Conservation (phyloP, 2,113 vertebrate genomes). For the Cariama cristata region DNA sequence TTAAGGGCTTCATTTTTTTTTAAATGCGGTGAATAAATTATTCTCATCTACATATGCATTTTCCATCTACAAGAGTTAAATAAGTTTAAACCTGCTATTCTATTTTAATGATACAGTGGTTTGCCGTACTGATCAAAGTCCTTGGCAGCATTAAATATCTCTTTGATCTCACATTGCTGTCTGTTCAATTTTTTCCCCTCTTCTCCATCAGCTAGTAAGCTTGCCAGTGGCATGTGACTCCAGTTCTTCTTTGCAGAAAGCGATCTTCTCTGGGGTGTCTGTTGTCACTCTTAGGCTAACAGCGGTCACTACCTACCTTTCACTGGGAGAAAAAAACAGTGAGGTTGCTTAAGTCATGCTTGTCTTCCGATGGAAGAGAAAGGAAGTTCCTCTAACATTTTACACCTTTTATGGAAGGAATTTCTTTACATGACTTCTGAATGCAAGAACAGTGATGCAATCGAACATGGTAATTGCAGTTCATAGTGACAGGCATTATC, state of each 20-base stretch:
- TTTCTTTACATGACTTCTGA: rapidly evolving
- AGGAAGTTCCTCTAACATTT: background rate
- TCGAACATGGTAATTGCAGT: background rate
- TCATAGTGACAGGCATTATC: background rate
- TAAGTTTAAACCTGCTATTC: background rate
- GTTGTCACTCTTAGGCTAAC: background rate
- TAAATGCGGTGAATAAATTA: background rate
- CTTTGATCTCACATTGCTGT: background rate
- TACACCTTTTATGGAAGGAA: background rate
- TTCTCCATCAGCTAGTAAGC: background rate
- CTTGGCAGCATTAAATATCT: background rate
- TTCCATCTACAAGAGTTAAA: background rate
- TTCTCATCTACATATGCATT: background rate
- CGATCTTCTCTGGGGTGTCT: background rate
- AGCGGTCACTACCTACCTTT: background rate
- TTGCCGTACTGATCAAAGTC: background rate
- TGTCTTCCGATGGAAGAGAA: background rate
- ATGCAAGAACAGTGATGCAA: background rate
- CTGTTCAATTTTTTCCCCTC: background rate
- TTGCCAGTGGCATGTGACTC: background rate
- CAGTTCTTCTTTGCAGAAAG: background rate
- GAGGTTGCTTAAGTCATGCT: background rate
- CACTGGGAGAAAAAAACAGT: background rate
- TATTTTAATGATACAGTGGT: background rate
- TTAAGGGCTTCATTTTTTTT: background rate